Evolutionary conservation across 2,888 invertebrate species (phyloP).

Genomic region (Tricholauxania praeusta): DNA sequence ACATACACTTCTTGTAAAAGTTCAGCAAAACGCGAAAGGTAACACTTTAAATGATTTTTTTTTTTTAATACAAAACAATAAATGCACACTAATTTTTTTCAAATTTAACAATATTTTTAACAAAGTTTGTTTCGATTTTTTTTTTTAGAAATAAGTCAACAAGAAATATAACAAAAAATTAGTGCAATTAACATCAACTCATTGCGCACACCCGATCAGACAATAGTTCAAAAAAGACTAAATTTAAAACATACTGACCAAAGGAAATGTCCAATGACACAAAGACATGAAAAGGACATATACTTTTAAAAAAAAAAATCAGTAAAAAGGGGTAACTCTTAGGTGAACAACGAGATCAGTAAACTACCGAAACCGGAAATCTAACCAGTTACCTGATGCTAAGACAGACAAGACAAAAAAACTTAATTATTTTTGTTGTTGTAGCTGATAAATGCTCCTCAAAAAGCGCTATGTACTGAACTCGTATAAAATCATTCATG

Average conservation of each 20-base stretch:
- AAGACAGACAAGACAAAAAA: not conserved
- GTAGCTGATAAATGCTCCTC: too few relatives aligned
- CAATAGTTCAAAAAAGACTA: conserved; percentile 30
- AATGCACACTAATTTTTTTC: too few relatives aligned
- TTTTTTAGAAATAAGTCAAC: conserved; percentile 9
- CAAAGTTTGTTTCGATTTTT: not conserved
- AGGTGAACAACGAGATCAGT: conserved; percentile 27
- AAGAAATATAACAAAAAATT: conserved; percentile 7
- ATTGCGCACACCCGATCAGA: conserved; percentile 18
- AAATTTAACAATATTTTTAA: not conserved
- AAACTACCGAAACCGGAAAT: conserved; percentile 6
- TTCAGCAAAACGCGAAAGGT: too few relatives aligned
- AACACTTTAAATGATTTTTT: too few relatives aligned
- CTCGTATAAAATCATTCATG: conserved; percentile 35
- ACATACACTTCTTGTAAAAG: too few relatives aligned
- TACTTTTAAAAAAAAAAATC: conserved; percentile 42
- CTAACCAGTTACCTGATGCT: not conserved
- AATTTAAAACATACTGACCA: conserved; percentile 11
- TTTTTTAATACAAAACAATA: too few relatives aligned
- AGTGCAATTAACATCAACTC: not conserved
- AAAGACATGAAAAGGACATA: conserved; percentile 40
- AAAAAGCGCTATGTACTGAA: conserved; percentile 21
- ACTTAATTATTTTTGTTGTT: not conserved
- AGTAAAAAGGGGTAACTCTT: conserved; percentile 1
- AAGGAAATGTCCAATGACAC: conserved; percentile 15